Base-by-base conservation (phyloP, 2,113 vertebrate genomes). In the Xiphorhynchus elegans region DNA sequence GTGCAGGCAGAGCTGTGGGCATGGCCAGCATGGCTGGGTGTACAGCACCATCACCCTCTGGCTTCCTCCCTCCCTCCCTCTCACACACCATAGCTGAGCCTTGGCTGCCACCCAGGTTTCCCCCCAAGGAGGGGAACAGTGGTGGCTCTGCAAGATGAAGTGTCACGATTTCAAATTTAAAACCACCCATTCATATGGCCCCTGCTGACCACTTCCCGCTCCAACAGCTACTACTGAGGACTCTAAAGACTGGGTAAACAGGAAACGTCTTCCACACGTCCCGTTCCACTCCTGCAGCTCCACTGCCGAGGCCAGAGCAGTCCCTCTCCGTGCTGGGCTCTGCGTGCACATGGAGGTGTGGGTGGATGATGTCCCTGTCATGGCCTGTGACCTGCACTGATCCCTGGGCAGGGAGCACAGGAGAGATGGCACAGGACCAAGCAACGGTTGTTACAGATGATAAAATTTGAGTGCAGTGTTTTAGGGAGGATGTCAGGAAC, bases 1-100 rank as follows among this genome's bases (percentile, higher is more conserved):
- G 25, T 15, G 7, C 23, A 14, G 69, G 81, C 52, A 49, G 72
- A 46, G 58, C 53, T 47, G 40, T 8, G 56, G 59, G 74, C 73
- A 91, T 0, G 2, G 82, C 58, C 8, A 20, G 5, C 19, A 12
- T 0, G 15, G 63, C 7, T 0, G 1, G 11, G 59, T 3, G 29
- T 31, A 68, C 2, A 6, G 55, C 67, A 60, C 55, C 79, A 49
- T 7, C 42, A 20, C 28, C 58, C 52, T 10, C 35, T 0, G 5
- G 10, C 52, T 66, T 39, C 33, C 31, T n/a, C 63, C 42, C 35
- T 92, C 86, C 69, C 21, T 73, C 80, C 82, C 9, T 70, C 39
- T 31, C 9, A 0, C 55, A 8, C 26, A 7, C 24, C 3, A 0
- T 11, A 3, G 4, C 59, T 1, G 37, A 85, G 62, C 78, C 83